phyloP scores from a whole-genome alignment of 2,888 invertebrate genomes.

The Plebejus anna region DNA sequence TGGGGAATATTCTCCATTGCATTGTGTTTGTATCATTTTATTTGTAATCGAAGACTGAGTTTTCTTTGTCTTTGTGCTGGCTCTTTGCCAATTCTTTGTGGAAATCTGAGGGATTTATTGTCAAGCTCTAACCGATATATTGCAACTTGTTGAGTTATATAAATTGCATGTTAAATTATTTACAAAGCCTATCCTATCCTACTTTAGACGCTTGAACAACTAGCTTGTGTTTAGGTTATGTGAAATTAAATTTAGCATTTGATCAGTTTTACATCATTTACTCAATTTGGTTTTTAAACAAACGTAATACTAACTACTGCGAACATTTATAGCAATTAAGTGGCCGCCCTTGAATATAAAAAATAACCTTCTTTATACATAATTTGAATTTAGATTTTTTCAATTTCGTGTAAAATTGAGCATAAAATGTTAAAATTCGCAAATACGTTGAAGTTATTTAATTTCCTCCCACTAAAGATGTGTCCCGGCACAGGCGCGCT shows the following conservation, averaged over 20 bases:
- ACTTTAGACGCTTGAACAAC: background rate
- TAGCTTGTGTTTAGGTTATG: background rate
- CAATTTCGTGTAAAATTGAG: background rate
- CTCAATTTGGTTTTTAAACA: no score
- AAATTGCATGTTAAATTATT: constrained; percentile 9
- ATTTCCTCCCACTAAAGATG: constrained; percentile 31
- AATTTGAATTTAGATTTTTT: background rate
- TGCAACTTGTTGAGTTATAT: constrained; percentile 19
- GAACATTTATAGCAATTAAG: no score
- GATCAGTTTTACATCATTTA: background rate
- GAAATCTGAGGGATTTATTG: constrained; percentile 18
- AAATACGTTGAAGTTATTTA: constrained; percentile 31
- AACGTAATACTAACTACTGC: no score
- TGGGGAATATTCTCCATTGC: background rate
- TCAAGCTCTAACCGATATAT: background rate
- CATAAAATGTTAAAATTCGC: background rate
- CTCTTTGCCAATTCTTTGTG: constrained; percentile 18
- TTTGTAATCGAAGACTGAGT: constrained; percentile 27
- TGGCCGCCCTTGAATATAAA: no score
- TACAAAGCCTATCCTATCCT: constrained; percentile 4
- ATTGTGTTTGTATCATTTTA: constrained; percentile 21
- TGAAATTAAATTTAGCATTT: background rate
- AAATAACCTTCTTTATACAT: background rate
- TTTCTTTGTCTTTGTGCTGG: constrained; percentile 26
- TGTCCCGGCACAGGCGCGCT: constrained; percentile 38